A percentile compares a stretch with the other conserved stretches of the same genome.
These are phyloP conservation scores for Dryobates pubescens DNA, from an alignment of 2,797 vertebrate species.

Conservation along the genomic window DNA sequence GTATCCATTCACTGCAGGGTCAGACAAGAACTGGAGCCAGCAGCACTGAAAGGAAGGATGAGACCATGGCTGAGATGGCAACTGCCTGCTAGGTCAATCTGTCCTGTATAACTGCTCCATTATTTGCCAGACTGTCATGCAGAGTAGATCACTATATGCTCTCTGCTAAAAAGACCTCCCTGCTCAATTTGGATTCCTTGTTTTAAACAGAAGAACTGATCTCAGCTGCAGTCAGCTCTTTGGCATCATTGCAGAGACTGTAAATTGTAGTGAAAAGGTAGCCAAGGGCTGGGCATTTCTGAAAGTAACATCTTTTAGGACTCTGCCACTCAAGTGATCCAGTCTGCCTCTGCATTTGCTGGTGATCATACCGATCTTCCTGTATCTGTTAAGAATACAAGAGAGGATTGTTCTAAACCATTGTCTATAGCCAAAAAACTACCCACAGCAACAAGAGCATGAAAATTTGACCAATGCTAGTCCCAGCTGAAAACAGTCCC, in stretches of 20 bases:
- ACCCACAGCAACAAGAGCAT: not conserved
- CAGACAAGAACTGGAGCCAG: not conserved
- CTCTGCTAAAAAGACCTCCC: not conserved
- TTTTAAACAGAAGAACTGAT: not conserved
- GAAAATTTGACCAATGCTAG: not conserved
- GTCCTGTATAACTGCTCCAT: not conserved
- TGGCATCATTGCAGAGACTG: not conserved
- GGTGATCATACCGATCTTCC: not conserved
- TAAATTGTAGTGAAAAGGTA: not conserved
- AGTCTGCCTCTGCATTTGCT: not conserved
- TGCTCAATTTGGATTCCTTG: not conserved
- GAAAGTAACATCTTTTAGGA: not conserved
- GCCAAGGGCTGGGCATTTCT: not conserved
- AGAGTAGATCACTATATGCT: not conserved
- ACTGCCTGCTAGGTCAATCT: not conserved
- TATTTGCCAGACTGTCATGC: fast-evolving
- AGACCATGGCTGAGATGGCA: not conserved
- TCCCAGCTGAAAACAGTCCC: not conserved
- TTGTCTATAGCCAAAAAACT: not conserved
- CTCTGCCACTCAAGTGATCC: not conserved
- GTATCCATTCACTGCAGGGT: not conserved
- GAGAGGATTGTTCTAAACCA: not conserved
- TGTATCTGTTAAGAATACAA: not conserved
- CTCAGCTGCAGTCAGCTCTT: not conserved
- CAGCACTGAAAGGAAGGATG: not conserved